Evolutionary conservation across 2,888 invertebrate genomes (phyloP).

Genomic region (Eupithecia inturbata): DNA sequence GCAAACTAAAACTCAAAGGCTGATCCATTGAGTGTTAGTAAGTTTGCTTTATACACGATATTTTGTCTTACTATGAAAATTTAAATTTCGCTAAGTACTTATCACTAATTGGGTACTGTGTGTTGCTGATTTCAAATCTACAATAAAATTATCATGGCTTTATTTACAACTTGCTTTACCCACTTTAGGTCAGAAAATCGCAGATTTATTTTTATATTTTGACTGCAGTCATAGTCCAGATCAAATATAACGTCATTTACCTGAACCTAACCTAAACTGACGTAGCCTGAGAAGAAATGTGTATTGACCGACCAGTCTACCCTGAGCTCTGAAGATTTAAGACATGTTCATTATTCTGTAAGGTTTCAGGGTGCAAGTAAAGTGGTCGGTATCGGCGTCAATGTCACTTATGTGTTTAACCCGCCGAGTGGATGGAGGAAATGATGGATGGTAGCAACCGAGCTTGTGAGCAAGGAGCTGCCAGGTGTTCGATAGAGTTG

Average conservation of each 20-base stretch:
- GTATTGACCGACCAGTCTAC: slow-evolving; percentile 61
- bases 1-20: background rate
- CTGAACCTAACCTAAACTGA: slow-evolving; percentile 71
- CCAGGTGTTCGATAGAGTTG: slow-evolving; percentile 62
- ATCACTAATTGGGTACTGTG: no score
- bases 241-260: slow-evolving; percentile 76
- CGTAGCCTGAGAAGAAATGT: slow-evolving; percentile 65
- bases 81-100: no score
- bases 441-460: slow-evolving; percentile 80
- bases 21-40: no score
- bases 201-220: slow-evolving; percentile 15
- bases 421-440: slow-evolving; percentile 83
- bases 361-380: slow-evolving; percentile 56
- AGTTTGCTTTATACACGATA: background rate
- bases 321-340: slow-evolving; percentile 54
- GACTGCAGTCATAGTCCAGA: slow-evolving; percentile 66
- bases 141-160: background rate
- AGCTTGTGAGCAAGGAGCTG: slow-evolving; percentile 65
- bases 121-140: background rate
- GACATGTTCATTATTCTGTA: slow-evolving; percentile 48
- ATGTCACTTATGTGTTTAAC: slow-evolving; percentile 84
- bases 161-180: background rate
- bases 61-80: background rate
- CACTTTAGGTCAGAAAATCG: background rate
- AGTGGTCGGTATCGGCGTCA: slow-evolving; percentile 74